Base-by-base conservation (phyloP, 2,888 invertebrate species). In the Netelia virgata region DNA sequence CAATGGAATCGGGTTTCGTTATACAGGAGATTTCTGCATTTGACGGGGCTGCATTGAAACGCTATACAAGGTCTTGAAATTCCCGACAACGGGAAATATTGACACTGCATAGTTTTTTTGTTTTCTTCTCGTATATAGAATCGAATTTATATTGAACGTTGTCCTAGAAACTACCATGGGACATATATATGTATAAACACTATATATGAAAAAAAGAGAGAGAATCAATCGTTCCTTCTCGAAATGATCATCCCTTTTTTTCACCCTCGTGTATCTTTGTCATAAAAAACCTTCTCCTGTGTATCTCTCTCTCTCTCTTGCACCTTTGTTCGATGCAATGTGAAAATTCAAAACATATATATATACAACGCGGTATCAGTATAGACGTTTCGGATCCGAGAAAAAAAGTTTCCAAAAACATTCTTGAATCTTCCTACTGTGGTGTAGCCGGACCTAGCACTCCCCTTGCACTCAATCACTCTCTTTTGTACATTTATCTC, bases 401-500 rank as follows among this genome's bases (percentile, higher is more conserved):
- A 18, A 61, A 82, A n/a, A 53, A 79, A 59, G 72, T 14, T 9
- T 11, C 53, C 76, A 84, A 76, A 81, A 75, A 86, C 81, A 81
- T 82, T 86, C 84, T 68, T 50, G 55, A 63, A 63, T 85, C 88
- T 89, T 90, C 91, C 89, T 88, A 88, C 89, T 89, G 90, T 92
- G 93, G 93, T 93, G 93, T 93, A 93, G 93, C 93, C 90, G 92
- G 92, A 92, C 92, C 92, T 92, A 89, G 92, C 92, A 91, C 92
- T 92, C 91, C 91, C 89, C 89, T 88, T 86, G 88, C 85, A 84
- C 73, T 87, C 92, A 93, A 73, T 86, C 74, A 87, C 78, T 85
- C 50, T 88, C 66, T 87, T 76, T 88, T 82, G 92, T 92, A 90
- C 89, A 91, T 91, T 86, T 94, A 93, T 94, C 93, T 94, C 94